These are phyloP conservation scores for Perdita meconis DNA, from an alignment of 2,888 invertebrate species.

Conservation along the genomic window DNA sequence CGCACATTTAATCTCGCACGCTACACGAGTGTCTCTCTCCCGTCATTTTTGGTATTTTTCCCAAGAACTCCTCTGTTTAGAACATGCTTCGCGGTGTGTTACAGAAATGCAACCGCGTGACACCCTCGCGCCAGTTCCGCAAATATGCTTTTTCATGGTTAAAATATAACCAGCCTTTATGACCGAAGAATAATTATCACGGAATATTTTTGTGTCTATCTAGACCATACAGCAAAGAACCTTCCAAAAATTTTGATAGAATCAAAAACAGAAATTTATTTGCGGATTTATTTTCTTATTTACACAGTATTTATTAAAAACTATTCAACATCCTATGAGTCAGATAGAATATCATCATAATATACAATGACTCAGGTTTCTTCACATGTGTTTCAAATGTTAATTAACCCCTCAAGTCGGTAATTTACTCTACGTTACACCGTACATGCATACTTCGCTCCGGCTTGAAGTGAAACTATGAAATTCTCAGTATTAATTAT, in stretches of 20 bases:
- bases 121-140: constrained; percentile 22
- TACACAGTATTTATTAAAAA: too few relatives aligned
- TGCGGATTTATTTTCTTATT: too few relatives aligned
- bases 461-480: too few relatives aligned
- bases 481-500: too few relatives aligned
- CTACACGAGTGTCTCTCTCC: constrained; percentile 1
- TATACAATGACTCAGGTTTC: too few relatives aligned
- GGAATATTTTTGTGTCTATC: constrained; percentile 1
- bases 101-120: constrained; percentile 30
- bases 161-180: constrained; percentile 19
- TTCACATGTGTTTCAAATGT: too few relatives aligned
- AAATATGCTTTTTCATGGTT: constrained; percentile 33
- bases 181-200: constrained; percentile 20
- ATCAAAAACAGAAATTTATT: background rate
- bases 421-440: too few relatives aligned
- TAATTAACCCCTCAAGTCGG: too few relatives aligned
- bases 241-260: background rate
- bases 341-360: too few relatives aligned
- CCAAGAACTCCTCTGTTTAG: constrained; percentile 41
- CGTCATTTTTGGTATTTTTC: constrained; percentile 40
- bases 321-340: too few relatives aligned
- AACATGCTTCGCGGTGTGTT: constrained; percentile 5
- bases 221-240: background rate
- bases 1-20: constrained; percentile 38
- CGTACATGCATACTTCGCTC: too few relatives aligned